These are phyloP conservation scores for Clunio marinus DNA, from an alignment of 2,888 invertebrate genomes.

Conservation along the genomic window DNA sequence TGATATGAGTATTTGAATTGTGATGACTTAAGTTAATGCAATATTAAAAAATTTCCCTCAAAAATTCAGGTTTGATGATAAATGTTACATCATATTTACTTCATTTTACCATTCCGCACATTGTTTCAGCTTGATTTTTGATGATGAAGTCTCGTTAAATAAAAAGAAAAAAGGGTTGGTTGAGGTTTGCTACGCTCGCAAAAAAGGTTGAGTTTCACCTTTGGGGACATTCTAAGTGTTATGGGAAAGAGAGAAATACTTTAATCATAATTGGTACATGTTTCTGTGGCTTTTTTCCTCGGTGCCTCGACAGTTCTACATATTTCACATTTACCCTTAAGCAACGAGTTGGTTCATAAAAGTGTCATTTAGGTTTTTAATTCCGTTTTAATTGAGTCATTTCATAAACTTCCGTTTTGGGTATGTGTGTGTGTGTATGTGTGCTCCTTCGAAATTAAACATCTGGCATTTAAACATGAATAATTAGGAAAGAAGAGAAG, in stretches of 20 bases:
- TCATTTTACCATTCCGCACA: slow-evolving; percentile 16
- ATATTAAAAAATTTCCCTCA: not conserved
- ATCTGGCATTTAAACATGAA: slow-evolving; percentile 33
- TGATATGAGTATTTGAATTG: not conserved
- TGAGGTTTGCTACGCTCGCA: slow-evolving; percentile 10
- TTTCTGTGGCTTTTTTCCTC: slow-evolving; percentile 27
- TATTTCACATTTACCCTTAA: slow-evolving; percentile 32
- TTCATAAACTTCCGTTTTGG: slow-evolving; percentile 28
- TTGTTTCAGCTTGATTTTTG: slow-evolving; percentile 30
- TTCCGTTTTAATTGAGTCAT: slow-evolving; percentile 39
- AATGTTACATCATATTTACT: not conserved
- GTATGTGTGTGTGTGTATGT: slow-evolving; percentile 11
- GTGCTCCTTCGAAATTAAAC: slow-evolving; percentile 13
- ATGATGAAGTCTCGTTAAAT: not conserved
- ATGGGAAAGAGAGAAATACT: not conserved
- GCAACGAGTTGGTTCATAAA: slow-evolving; percentile 17
- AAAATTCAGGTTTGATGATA: not conserved
- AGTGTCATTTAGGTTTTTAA: slow-evolving; percentile 35
- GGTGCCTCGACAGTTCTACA: slow-evolving; percentile 22
- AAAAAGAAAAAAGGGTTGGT: slow-evolving; percentile 27
- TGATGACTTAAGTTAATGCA: not conserved
- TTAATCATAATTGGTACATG: slow-evolving; percentile 37
- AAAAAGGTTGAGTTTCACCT: slow-evolving; percentile 7
- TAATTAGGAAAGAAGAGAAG: slow-evolving; percentile 32
- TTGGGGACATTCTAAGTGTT: slow-evolving; percentile 21